These are phyloP conservation scores for Callimico goeldii DNA, from an alignment of 2,797 vertebrate genomes.

Conservation along the genomic window DNA sequence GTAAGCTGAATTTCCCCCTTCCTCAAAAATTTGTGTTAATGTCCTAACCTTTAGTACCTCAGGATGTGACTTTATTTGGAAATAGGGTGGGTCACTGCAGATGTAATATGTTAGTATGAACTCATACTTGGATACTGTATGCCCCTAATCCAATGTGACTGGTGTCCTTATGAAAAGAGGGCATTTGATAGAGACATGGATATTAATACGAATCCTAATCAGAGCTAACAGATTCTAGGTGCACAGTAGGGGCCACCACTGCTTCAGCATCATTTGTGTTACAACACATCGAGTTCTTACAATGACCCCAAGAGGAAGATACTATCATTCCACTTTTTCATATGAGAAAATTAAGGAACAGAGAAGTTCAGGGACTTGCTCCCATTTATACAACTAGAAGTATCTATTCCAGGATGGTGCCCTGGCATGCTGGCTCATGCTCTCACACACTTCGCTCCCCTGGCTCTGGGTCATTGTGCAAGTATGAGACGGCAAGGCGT, in stretches of 20 bases:
- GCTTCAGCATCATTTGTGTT: accelerated
- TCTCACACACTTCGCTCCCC: accelerated
- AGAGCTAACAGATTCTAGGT: background rate
- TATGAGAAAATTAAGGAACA: background rate
- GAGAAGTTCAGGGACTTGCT: background rate
- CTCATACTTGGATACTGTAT: background rate
- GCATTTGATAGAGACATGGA: background rate
- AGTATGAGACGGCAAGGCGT: background rate
- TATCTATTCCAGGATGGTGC: background rate
- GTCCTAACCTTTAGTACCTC: too few species aligned
- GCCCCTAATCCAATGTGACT: background rate
- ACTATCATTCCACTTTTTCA: background rate
- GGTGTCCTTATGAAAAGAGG: background rate
- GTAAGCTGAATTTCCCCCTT: background rate
- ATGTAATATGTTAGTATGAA: background rate
- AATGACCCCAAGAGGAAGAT: accelerated
- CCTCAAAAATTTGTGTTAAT: background rate
- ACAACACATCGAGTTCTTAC: background rate
- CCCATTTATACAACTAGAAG: background rate
- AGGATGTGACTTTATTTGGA: background rate
- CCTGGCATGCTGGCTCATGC: accelerated
- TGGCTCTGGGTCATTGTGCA: accelerated
- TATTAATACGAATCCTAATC: background rate
- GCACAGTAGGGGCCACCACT: accelerated
- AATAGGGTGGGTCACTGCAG: background rate